Conservation (phyloP, 1,140 invertebrate species). For the Drosophila orosa region DNA sequence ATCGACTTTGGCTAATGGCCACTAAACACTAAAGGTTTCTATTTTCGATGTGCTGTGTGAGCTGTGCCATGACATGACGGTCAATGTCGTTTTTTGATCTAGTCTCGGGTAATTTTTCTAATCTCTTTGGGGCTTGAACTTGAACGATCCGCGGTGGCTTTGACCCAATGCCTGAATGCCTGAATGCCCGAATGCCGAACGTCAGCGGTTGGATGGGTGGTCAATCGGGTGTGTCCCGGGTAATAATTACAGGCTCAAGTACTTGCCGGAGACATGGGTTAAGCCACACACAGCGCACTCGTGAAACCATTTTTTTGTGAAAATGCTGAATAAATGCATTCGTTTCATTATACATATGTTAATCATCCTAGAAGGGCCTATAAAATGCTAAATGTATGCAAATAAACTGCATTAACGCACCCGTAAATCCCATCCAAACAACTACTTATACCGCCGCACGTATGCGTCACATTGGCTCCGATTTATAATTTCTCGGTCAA, state of each 20-base stretch:
- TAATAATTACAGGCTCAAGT: slow-evolving; percentile 30
- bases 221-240: slow-evolving; percentile 26
- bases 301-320: slow-evolving; percentile 7
- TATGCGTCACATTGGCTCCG: slow-evolving; percentile 72
- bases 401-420: slow-evolving; percentile 11
- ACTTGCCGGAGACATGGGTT: background rate
- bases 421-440: slow-evolving; percentile 6
- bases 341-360: slow-evolving; percentile 16
- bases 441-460: slow-evolving; percentile 14
- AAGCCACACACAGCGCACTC: background rate
- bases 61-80: slow-evolving; percentile 64
- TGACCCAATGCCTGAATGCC: slow-evolving; percentile 64
- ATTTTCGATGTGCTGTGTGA: slow-evolving; percentile 57
- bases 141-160: slow-evolving; percentile 44
- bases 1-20: slow-evolving; percentile 48
- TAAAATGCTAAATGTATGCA: slow-evolving; percentile 15
- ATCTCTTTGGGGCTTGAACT: slow-evolving; percentile 65
- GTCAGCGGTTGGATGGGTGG: slow-evolving; percentile 14
- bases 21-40: slow-evolving; percentile 64
- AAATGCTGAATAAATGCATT: slow-evolving; percentile 3
- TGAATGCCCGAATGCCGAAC: slow-evolving; percentile 51
- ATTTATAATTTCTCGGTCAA: slow-evolving; percentile 82
- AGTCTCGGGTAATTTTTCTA: slow-evolving; percentile 71
- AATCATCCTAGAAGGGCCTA: slow-evolving; percentile 8
- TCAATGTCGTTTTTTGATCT: slow-evolving; percentile 83